Percentiles rank a stretch among this genome's conserved stretches.
These are phyloP conservation scores for Falco cherrug DNA, from an alignment of 2,797 vertebrate genomes.

Conservation along the genomic window DNA sequence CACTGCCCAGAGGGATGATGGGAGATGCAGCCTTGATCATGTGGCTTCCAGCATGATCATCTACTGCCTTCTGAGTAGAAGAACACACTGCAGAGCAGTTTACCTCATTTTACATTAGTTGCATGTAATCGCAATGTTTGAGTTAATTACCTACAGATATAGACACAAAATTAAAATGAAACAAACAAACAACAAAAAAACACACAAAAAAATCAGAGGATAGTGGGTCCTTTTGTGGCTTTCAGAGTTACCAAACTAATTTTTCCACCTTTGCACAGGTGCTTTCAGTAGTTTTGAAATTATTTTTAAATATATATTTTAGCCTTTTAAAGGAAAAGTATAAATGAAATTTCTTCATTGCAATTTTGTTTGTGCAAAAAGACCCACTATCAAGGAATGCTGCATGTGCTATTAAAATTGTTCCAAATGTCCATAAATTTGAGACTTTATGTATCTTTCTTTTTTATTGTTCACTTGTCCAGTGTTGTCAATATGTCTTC, in stretches of 20 bases:
- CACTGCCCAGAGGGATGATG: slow-evolving; percentile 95
- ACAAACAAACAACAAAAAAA: slow-evolving; percentile 17
- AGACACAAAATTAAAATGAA: slow-evolving; percentile 78
- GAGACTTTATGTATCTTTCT: slow-evolving; percentile 78
- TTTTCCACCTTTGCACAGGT: slow-evolving; percentile 78
- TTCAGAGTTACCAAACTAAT: slow-evolving; percentile 85
- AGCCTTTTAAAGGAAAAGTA: slow-evolving; percentile 75
- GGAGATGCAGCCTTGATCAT: slow-evolving; percentile 97
- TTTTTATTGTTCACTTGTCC: slow-evolving; percentile 76
- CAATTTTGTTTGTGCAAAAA: slow-evolving; percentile 86
- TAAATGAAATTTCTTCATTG: slow-evolving; percentile 78
- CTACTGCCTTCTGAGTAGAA: slow-evolving; percentile 98
- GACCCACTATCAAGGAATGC: slow-evolving; percentile 89
- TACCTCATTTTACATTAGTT: slow-evolving; percentile 89
- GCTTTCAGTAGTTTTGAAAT: slow-evolving; percentile 74
- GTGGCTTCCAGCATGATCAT: slow-evolving; percentile 92
- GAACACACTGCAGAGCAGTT: slow-evolving; percentile 90
- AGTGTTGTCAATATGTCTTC: slow-evolving; percentile 73
- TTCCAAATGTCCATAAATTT: slow-evolving; percentile 80
- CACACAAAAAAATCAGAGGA: slow-evolving; percentile 77
- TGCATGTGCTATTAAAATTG: slow-evolving; percentile 83
- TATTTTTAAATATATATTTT: slow-evolving; percentile 76
- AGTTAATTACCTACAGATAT: slow-evolving; percentile 75
- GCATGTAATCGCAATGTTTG: slow-evolving; percentile 82
- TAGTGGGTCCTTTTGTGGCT: slow-evolving; percentile 99